Percentiles rank a stretch among this genome's conserved stretches.
Evolutionary conservation across 2,113 vertebrate species (phyloP).

Genomic region (Gadus chalcogrammus): DNA sequence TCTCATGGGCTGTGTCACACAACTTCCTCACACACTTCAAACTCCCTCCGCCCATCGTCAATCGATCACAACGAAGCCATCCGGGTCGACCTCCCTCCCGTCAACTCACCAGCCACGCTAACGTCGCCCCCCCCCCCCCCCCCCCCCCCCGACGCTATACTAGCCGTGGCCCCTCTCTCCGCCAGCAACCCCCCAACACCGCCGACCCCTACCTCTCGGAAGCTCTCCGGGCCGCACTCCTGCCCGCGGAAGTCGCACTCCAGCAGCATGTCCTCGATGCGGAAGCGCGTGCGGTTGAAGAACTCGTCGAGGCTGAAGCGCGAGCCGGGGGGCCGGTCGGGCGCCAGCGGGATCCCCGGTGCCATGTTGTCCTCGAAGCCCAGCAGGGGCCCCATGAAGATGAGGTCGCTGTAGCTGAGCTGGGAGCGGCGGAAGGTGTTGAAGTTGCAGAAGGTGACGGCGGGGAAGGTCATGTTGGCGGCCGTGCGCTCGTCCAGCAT

Average conservation of each 20-base stretch:
- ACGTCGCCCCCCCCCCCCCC: no score
- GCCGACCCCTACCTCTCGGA: conserved; percentile 70
- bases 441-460: conserved; percentile 91
- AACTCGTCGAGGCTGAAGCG: conserved; percentile 83
- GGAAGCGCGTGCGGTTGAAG: conserved; percentile 86
- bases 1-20: no score
- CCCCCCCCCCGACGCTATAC: neutral
- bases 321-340: conserved; percentile 54
- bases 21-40: no score
- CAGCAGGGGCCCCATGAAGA: conserved; percentile 86
- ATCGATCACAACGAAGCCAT: no score
- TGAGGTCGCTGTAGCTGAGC: conserved; percentile 85
- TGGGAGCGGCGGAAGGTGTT: conserved; percentile 85
- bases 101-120: no score
- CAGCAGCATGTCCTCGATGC: conserved; percentile 92
- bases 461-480: conserved; percentile 81
- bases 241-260: conserved; percentile 82
- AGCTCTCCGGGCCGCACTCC: conserved; percentile 83
- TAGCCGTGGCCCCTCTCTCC: neutral
- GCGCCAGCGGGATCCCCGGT: conserved; percentile 79
- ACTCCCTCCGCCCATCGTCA: no score
- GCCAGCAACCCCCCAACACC: neutral
- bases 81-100: no score
- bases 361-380: conserved; percentile 84
- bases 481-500: conserved; percentile 82